Percentiles rank a stretch among this genome's conserved stretches.
Evolutionary conservation across 2,113 vertebrate genomes (phyloP).

Genomic region (Poeciliopsis retropinna): DNA sequence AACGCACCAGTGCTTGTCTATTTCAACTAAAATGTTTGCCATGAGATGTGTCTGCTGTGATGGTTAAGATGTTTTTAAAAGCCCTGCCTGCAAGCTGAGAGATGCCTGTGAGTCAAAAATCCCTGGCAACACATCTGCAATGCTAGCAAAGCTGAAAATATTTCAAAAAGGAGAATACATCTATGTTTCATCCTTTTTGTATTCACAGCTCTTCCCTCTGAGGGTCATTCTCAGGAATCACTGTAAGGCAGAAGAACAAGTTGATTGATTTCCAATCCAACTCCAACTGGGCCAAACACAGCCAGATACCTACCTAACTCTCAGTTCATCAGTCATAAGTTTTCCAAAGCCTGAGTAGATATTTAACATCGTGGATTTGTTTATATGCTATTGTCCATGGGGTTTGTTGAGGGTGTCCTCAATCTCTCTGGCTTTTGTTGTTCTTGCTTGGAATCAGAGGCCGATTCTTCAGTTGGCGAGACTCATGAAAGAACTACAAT

Average conservation of each 20-base stretch:
- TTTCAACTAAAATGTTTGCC: neutral
- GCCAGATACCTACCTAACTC: constrained; percentile 2
- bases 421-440: neutral
- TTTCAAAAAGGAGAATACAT: constrained; percentile 18
- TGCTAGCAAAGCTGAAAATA: neutral
- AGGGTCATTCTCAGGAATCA: constrained; percentile 27
- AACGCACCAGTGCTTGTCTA: neutral
- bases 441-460: neutral
- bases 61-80: constrained; percentile 14
- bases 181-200: constrained; percentile 19
- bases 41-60: neutral
- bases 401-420: neutral
- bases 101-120: neutral
- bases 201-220: constrained; percentile 1
- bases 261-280: constrained; percentile 40
- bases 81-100: constrained; percentile 4
- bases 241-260: constrained; percentile 19
- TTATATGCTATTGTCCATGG: neutral
- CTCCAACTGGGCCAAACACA: constrained; percentile 4
- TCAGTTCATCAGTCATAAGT: constrained; percentile 3
- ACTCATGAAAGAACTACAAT: neutral
- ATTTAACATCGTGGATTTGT: neutral
- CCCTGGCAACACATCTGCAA: constrained; percentile 1
- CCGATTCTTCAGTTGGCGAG: neutral
- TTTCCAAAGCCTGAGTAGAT: neutral